Evolutionary conservation across 2,888 invertebrate genomes (phyloP).

Genomic region (Zygothrica quintamaculata): DNA sequence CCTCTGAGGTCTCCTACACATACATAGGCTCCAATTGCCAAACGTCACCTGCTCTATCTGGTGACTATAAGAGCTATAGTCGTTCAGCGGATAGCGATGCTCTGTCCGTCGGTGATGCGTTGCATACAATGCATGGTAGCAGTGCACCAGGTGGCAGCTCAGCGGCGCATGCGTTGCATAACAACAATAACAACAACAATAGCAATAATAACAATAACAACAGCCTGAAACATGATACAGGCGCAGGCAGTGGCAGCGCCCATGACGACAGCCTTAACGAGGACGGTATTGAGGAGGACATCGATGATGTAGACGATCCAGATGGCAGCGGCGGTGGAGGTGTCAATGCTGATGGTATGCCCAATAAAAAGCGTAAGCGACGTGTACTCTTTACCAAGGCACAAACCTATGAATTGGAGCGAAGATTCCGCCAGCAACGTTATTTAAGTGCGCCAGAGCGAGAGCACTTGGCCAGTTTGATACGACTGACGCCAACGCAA

Average conservation of each 20-base stretch:
- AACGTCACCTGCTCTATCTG: constrained; percentile 82
- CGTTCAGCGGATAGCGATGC: constrained; percentile 83
- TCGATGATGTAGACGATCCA: constrained; percentile 87
- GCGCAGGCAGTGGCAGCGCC: constrained; percentile 52
- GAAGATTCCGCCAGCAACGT: constrained; percentile 97
- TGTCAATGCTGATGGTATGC: constrained; percentile 84
- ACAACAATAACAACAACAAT: constrained; percentile 59
- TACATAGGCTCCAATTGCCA: constrained; percentile 84
- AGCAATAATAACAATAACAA: constrained; percentile 58
- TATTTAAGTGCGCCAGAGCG: constrained; percentile 99
- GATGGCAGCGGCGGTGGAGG: constrained; percentile 80
- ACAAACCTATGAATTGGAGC: constrained; percentile 97
- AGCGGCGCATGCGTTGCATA: constrained; percentile 64
- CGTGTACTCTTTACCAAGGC: constrained; percentile 98
- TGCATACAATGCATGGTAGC: constrained; percentile 64
- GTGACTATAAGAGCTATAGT: constrained; percentile 83
- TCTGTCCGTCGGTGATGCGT: constrained; percentile 79
- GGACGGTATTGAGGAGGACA: constrained; percentile 84
- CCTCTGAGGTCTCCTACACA: constrained; percentile 89
- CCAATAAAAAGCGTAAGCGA: constrained; percentile 95
- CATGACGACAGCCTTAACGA: constrained; percentile 85
- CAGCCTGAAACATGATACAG: constrained; percentile 58
- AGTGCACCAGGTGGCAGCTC: constrained; percentile 41
- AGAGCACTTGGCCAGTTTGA: constrained; percentile 97
- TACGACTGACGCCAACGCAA: constrained; percentile 98